phyloP scores from a whole-genome alignment of 2,797 vertebrate genomes.

The Eulemur coronatus region DNA sequence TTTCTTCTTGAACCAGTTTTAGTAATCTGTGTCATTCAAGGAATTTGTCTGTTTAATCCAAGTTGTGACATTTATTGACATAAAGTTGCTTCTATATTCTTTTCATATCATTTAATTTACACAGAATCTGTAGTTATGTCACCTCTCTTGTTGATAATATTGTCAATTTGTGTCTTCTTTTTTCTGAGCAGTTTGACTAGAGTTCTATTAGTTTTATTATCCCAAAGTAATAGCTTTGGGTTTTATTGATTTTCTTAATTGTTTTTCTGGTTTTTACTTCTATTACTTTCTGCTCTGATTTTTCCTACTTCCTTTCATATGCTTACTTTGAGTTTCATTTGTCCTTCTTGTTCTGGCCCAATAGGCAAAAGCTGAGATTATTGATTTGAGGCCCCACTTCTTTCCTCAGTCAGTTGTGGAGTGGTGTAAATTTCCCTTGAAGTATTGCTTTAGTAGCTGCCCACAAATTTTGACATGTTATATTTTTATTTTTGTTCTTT shows the following conservation, averaged over 20 bases:
- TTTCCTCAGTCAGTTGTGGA: not conserved
- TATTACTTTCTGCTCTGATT: not conserved
- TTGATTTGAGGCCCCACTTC: not conserved
- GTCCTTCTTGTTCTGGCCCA: not conserved
- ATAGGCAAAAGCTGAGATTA: not conserved
- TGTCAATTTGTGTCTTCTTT: not conserved
- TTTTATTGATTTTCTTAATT: not conserved
- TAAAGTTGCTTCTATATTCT: not conserved
- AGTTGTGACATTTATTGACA: not conserved
- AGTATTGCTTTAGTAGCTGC: not conserved
- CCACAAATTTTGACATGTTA: not conserved
- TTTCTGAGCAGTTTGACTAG: not conserved
- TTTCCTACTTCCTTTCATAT: not conserved
- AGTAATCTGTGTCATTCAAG: not conserved
- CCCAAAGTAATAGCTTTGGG: not conserved
- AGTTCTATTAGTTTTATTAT: not conserved
- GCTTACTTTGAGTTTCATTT: not conserved
- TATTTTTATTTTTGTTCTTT: not conserved
- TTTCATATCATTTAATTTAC: not conserved
- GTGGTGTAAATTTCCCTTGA: not conserved
- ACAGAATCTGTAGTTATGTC: not conserved
- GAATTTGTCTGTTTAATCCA: not conserved
- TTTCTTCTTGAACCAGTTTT: not conserved
- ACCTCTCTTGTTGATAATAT: not conserved
- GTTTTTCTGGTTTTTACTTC: not conserved